Conservation (phyloP, 2,888 invertebrate species). For the Callosobruchus maculatus region DNA sequence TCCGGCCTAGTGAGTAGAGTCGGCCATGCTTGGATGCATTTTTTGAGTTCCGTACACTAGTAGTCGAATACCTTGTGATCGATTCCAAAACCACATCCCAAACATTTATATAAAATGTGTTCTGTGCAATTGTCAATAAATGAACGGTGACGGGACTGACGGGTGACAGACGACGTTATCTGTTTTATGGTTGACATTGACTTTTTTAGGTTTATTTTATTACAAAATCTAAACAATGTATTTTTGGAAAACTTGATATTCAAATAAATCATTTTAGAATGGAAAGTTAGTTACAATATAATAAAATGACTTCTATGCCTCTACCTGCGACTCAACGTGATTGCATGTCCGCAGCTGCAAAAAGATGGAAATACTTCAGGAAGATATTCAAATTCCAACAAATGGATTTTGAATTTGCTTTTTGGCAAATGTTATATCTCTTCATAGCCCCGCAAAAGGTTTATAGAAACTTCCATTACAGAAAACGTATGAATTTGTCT, state of each 20-base stretch:
- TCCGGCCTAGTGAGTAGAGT: too few relatives aligned
- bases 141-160: too few relatives aligned
- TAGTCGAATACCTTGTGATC: too few relatives aligned
- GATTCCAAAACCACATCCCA: too few relatives aligned
- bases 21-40: too few relatives aligned
- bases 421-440: conserved; percentile 98
- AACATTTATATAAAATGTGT: too few relatives aligned
- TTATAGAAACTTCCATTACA: conserved; percentile 93
- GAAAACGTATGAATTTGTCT: conserved; percentile 92
- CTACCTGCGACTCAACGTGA: conserved; percentile 67
- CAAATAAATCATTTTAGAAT: not conserved
- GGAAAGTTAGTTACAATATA: not conserved
- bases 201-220: not conserved
- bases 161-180: too few relatives aligned
- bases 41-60: too few relatives aligned
- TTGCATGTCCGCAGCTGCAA: conserved; percentile 80
- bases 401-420: conserved; percentile 99
- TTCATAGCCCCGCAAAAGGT: conserved; percentile 93
- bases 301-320: conserved; percentile 8
- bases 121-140: too few relatives aligned
- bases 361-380: conserved; percentile 81
- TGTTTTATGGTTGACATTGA: not conserved
- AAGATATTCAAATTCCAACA: conserved; percentile 87
- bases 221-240: too few relatives aligned
- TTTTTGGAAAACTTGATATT: not conserved